Percentiles rank a stretch among this genome's conserved stretches.
These are phyloP conservation scores for Tipula lateralis DNA, from an alignment of 2,888 invertebrate species.

Conservation along the genomic window DNA sequence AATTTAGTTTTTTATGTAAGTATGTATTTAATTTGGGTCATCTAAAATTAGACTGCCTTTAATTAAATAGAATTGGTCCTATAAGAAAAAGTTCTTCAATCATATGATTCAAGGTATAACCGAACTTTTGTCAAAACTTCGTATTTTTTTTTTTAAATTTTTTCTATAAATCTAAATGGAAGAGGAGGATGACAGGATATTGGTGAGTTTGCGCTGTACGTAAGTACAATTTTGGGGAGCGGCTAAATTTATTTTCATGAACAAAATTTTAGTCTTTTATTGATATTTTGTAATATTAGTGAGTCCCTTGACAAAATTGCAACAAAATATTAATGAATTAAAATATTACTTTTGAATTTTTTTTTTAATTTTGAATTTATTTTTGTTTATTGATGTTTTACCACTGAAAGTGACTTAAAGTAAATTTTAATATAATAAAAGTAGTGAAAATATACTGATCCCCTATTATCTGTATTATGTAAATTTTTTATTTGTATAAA, in stretches of 20 bases:
- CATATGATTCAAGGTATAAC: neutral
- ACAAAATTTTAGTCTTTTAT: neutral
- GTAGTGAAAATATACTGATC: neutral
- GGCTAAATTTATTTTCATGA: neutral
- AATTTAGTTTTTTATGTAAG: neutral
- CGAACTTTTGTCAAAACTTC: neutral
- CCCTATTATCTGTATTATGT: neutral
- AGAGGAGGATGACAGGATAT: neutral
- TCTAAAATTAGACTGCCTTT: neutral
- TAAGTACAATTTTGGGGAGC: neutral
- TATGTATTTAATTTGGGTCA: neutral
- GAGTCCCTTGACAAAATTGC: neutral
- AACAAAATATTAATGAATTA: conserved; percentile 11
- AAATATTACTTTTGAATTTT: neutral
- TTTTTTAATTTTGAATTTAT: neutral
- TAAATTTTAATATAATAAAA: conserved; percentile 2
- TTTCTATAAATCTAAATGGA: neutral
- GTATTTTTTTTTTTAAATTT: neutral
- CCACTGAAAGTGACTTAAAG: neutral
- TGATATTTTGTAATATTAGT: conserved; percentile 9
- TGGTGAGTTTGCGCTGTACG: neutral
- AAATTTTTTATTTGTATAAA: neutral
- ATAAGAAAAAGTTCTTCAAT: neutral
- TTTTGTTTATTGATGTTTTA: neutral
- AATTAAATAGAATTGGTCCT: neutral